phyloP scores from a whole-genome alignment of 2,888 invertebrate genomes.

The Melanchra persicariae region DNA sequence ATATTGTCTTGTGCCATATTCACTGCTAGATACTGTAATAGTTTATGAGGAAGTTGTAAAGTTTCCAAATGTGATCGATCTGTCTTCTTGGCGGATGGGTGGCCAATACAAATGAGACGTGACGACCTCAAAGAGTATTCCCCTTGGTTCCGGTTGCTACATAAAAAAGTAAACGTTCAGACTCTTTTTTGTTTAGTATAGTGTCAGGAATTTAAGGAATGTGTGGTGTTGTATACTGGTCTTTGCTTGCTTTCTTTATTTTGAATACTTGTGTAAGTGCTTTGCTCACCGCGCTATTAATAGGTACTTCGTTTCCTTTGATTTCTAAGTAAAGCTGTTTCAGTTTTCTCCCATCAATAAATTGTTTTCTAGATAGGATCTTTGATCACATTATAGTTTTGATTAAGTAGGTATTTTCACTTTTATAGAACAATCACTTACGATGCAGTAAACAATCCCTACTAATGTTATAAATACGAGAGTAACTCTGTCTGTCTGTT shows the following conservation, averaged over 20 bases:
- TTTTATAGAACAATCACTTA: background rate
- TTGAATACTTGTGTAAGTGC: slow-evolving; percentile 37
- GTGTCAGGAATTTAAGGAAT: slow-evolving; percentile 29
- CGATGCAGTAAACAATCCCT: too few relatives aligned
- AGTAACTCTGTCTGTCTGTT: too few relatives aligned
- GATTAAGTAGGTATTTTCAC: background rate
- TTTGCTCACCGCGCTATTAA: slow-evolving; percentile 21
- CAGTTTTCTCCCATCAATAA: slow-evolving; percentile 33
- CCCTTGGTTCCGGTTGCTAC: slow-evolving; percentile 46
- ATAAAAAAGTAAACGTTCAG: slow-evolving; percentile 35
- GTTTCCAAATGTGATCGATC: slow-evolving; percentile 50
- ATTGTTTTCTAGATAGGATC: slow-evolving; percentile 2
- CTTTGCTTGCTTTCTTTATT: slow-evolving; percentile 13
- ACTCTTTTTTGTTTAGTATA: slow-evolving; percentile 17
- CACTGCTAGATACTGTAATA: background rate
- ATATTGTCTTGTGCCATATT: background rate
- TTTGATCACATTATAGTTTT: background rate
- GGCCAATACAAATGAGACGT: slow-evolving; percentile 53
- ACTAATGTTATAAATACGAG: too few relatives aligned
- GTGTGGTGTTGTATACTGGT: slow-evolving; percentile 19
- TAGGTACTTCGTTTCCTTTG: slow-evolving; percentile 32
- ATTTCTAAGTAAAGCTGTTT: slow-evolving; percentile 31
- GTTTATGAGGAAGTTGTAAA: slow-evolving; percentile 61
- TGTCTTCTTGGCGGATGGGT: slow-evolving; percentile 49
- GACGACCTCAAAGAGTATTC: slow-evolving; percentile 49